Evolutionary conservation across 1,140 invertebrate genomes (phyloP).

Genomic region (Heterodera carotae): DNA sequence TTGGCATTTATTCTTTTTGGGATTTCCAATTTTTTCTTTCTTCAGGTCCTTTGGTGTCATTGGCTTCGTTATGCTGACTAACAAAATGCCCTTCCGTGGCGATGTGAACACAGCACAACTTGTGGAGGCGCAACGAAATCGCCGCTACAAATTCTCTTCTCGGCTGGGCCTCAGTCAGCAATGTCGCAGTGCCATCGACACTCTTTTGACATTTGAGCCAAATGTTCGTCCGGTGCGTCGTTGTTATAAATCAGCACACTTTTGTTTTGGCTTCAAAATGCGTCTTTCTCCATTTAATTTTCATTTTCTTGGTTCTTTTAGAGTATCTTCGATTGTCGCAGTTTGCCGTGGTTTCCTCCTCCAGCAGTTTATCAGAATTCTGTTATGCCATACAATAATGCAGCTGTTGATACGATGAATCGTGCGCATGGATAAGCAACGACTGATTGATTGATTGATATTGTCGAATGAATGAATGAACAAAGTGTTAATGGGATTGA

Average conservation of each 20-base stretch:
- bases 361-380: not conserved
- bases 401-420: no score
- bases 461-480: no score
- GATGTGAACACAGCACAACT: constrained; percentile 37
- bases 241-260: not conserved
- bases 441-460: no score
- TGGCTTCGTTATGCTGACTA: constrained; percentile 44
- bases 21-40: constrained; percentile 1
- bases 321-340: constrained; percentile 11
- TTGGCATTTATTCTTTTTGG: not conserved
- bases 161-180: constrained; percentile 24
- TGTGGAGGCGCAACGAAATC: constrained; percentile 46
- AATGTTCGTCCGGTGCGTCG: constrained; percentile 22
- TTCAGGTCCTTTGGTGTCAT: constrained; percentile 46
- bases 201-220: constrained; percentile 40
- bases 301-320: not conserved
- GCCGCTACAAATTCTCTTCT: constrained; percentile 46
- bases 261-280: no score
- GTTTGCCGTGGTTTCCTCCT: constrained; percentile 11
- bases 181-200: constrained; percentile 31
- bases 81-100: constrained; percentile 48
- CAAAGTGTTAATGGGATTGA: no score
- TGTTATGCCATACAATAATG: no score
- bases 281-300: not conserved
- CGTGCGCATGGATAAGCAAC: no score